These are phyloP conservation scores for Pelodytes ibericus DNA, from an alignment of 2,797 vertebrate species.

Conservation along the genomic window DNA sequence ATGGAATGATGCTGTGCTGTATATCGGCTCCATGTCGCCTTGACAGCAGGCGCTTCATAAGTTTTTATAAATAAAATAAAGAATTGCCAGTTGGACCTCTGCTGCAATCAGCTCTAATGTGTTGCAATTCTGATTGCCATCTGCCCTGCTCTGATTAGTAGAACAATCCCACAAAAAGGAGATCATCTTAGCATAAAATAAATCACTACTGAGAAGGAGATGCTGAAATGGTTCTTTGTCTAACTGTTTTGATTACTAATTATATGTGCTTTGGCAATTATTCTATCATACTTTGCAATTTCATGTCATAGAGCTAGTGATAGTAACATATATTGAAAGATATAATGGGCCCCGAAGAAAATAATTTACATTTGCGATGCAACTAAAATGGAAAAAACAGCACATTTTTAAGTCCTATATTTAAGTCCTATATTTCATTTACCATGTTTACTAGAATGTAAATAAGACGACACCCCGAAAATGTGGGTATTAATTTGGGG, in stretches of 20 bases:
- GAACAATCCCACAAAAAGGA: conserved; percentile 36
- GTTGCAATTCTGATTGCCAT: conserved; percentile 46
- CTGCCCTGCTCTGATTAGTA: conserved; percentile 50
- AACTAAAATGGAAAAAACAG: no score
- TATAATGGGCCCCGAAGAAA: no score
- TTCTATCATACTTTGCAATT: conserved; percentile 3
- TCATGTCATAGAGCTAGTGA: conserved; percentile 21
- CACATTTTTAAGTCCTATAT: no score
- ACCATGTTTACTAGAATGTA: no score
- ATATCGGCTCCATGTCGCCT: conserved; percentile 32
- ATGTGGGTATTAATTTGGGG: no score
- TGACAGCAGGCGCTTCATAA: conserved; percentile 43
- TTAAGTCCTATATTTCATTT: no score
- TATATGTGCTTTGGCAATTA: conserved; percentile 10
- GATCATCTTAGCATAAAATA: conserved; percentile 41
- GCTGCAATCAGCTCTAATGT: conserved; percentile 50
- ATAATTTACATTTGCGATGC: no score
- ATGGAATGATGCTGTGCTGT: conserved; percentile 30
- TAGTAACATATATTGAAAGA: conserved; percentile 8
- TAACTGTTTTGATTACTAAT: conserved; percentile 44
- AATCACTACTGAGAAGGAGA: conserved; percentile 37
- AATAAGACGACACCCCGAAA: no score
- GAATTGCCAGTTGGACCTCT: conserved; percentile 51
- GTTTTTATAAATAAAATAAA: conserved; percentile 54
- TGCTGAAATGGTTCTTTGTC: conserved; percentile 38